These are phyloP conservation scores for Phalacrocorax carbo DNA, from an alignment of 2,113 vertebrate genomes.

Conservation along the genomic window DNA sequence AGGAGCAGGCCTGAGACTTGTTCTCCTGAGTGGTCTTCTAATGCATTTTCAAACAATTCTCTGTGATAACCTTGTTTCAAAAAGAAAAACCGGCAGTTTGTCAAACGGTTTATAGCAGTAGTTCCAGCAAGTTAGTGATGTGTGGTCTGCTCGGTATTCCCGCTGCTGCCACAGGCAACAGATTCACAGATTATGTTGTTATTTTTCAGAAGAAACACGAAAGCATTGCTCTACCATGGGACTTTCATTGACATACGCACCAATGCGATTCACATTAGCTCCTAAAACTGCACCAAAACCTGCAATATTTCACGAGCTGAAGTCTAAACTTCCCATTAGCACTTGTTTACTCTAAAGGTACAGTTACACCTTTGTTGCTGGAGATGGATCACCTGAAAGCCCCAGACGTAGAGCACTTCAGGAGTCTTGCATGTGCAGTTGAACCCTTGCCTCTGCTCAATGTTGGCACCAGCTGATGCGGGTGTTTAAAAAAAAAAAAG, in stretches of 20 bases:
- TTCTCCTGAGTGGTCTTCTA: conserved; percentile 41
- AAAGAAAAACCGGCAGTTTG: neutral
- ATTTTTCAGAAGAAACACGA: neutral
- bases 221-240: neutral
- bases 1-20: conserved; percentile 67
- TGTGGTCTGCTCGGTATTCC: neutral
- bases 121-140: neutral
- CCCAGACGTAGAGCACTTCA: accelerated
- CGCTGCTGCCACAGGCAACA: neutral
- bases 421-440: accelerated
- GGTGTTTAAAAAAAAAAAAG: neutral
- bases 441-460: neutral
- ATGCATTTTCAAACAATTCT: conserved; percentile 8
- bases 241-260: neutral
- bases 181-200: neutral
- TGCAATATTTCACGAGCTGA: neutral
- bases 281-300: neutral
- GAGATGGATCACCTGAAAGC: neutral
- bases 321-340: neutral
- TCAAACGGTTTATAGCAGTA: accelerated
- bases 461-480: accelerated
- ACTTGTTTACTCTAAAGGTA: neutral
- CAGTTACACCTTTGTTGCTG: no score
- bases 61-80: conserved; percentile 62
- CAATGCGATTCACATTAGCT: accelerated